These are phyloP conservation scores for Aporophyla lueneburgensis DNA, from an alignment of 2,888 invertebrate species.

Conservation along the genomic window DNA sequence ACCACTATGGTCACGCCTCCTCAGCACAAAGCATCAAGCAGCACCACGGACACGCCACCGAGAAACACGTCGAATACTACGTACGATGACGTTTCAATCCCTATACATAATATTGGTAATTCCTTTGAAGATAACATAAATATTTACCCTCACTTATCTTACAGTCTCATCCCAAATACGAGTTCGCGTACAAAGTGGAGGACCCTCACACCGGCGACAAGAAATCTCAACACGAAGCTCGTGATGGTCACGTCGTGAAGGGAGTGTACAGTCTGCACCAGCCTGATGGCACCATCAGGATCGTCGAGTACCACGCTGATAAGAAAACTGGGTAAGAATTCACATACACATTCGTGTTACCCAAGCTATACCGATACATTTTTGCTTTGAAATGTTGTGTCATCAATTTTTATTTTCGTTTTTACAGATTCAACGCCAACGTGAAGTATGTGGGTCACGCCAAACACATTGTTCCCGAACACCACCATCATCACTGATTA, in stretches of 20 bases:
- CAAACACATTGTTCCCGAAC: slow-evolving; percentile 63
- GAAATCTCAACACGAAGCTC: slow-evolving; percentile 84
- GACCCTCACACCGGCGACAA: slow-evolving; percentile 86
- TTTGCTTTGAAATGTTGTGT: no score
- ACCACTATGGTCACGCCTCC: slow-evolving; percentile 66
- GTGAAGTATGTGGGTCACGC: slow-evolving; percentile 69
- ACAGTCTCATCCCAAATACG: slow-evolving; percentile 61
- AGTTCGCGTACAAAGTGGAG: slow-evolving; percentile 84
- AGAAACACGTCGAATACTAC: slow-evolving; percentile 64
- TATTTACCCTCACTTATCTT: neutral
- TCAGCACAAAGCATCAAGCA: slow-evolving; percentile 76
- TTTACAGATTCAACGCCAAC: slow-evolving; percentile 74
- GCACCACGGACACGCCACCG: slow-evolving; percentile 70
- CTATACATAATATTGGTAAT: no score
- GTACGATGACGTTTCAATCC: slow-evolving; percentile 11
- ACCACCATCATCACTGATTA: slow-evolving; percentile 55
- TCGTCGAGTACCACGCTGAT: slow-evolving; percentile 86
- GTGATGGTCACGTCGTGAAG: slow-evolving; percentile 89
- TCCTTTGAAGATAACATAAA: neutral
- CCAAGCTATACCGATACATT: no score
- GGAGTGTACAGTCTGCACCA: slow-evolving; percentile 90
- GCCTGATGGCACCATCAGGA: slow-evolving; percentile 86
- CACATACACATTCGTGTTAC: no score
- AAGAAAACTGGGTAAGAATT: slow-evolving; percentile 49
- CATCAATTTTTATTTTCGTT: no score